Evolutionary conservation across 2,113 vertebrate species (phyloP), one percentile per base, ranked within the genome.

Genomic region (Crotophaga sulcirostris): DNA sequence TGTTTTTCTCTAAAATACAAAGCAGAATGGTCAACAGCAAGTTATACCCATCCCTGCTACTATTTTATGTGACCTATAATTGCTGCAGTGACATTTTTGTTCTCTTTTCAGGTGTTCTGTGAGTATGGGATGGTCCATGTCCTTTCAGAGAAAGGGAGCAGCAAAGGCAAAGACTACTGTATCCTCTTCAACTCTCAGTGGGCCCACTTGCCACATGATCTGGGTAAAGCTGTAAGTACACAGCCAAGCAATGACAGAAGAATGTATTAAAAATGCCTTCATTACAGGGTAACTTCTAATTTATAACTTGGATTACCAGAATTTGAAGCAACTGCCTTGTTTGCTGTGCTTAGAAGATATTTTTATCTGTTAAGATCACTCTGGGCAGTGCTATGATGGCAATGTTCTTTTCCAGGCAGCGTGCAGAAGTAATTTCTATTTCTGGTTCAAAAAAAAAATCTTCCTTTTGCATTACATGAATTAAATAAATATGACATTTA

Each of bases 71-170:
- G 29, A n/a, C 24, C 28, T 59, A 16, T 45, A 58, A 15, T 51
- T 72, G 33, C 49, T 58, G 6, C 62, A 6, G 26, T 84, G 84
- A 66, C 26, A 19, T 29, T n/a, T 40, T 20, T 66, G 34, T 84
- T 59, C 3, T 38, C 2, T 60, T 94, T 55, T 26, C 97, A 99
- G 99, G 99, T 98, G 74, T 97, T 97, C 73, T 98, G 98, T 8
- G 99, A 99, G 89, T 98, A 99, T 16, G 99, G 99, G 63, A 99
- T 99, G 98, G 99, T 99, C 29, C 99, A 98, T 10, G 99, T 99
- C 97, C 98, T 98, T 42, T 94, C 98, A 1, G 98, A 99, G 84
- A 95, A 93, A 12, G 98, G 97, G 10, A 97, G 96, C 59, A 97
- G 94, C 93, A 97, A 94, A 93, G 98, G 98, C 87, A 99, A 99